Base-by-base conservation (phyloP, 2,888 invertebrate species). In the Agrotis clavis region DNA sequence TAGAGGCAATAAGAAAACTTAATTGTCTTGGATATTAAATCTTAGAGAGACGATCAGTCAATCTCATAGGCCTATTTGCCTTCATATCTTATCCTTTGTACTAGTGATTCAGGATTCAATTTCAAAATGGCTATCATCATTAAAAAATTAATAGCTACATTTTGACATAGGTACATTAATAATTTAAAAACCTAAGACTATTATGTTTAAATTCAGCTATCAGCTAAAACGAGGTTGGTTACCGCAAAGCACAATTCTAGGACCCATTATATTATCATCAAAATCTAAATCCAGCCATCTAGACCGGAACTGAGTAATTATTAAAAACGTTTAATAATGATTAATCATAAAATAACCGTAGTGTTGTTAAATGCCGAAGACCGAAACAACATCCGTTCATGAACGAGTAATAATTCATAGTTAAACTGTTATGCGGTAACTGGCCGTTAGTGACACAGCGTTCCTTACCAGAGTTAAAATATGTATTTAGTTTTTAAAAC, bases 341-440 rank as follows among this genome's bases (percentile, higher is more conserved):
- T 91, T 90, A 89, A 88, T 91, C 88, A 91, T 85, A 73, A 89
- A 90, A 89, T 91, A 89, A 87, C 86, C 66, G 84, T 72, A 56
- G 65, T 85, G 86, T 88, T 87, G 77, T 88, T 84, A 87, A 91
- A 93, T 92, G 89, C 88, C 89, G 85, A 80, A 74, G 76, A 81
- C 86, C 83, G 86, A 90, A 90, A 92, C 92, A 92, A 90, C 92
- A 92, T 93, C 93, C 93, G 93, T 76, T 89, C 81, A 68, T 73
- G 77, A 82, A 75, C 78, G 65, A 83, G 81, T 81, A 83, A 80
- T 83, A 78, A 81, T 77, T 86, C 74, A 84, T 82, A 84, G 85
- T 79, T 86, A 77, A 84, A 79, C 67, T 68, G 68, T 70, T 66
- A 74, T 66, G 62, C 41, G 68, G 68, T 79, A 74, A 82, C 79